Percentiles rank a stretch among this genome's conserved stretches.
These are phyloP conservation scores for Podocnemis expansa DNA, from an alignment of 2,113 vertebrate species.

Conservation along the genomic window DNA sequence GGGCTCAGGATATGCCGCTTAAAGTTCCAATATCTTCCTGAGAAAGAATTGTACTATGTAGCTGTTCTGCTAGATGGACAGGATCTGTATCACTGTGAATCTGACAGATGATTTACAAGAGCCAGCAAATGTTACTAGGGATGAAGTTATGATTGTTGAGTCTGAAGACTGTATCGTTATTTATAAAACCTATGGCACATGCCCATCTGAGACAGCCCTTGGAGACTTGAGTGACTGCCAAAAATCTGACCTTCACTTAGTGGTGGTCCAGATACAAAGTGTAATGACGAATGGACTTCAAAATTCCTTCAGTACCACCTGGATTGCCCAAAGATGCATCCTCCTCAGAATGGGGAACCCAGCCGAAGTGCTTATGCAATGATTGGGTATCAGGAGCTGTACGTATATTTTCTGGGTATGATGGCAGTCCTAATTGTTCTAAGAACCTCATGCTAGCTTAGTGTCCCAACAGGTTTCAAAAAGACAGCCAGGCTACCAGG, in stretches of 20 bases:
- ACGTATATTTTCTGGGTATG: background rate
- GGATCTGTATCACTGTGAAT: background rate
- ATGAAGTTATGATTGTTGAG: background rate
- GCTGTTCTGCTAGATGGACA: background rate
- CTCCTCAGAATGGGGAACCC: background rate
- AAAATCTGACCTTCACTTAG: background rate
- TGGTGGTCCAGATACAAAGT: background rate
- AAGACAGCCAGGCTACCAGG: background rate
- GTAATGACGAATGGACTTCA: background rate
- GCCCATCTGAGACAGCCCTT: background rate
- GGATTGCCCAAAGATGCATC: background rate
- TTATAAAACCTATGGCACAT: background rate
- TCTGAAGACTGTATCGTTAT: too few relatives aligned
- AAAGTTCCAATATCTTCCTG: background rate
- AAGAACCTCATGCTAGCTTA: background rate
- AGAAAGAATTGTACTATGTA: background rate
- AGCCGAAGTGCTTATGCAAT: background rate
- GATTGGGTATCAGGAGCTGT: background rate
- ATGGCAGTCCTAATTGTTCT: background rate
- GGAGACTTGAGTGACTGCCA: background rate
- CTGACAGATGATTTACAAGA: background rate
- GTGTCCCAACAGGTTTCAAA: background rate
- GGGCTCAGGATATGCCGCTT: too few relatives aligned
- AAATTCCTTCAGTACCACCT: background rate
- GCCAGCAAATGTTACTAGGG: background rate